These are phyloP conservation scores for Aphelinus atriplicis DNA, from an alignment of 1,140 invertebrate genomes.

Conservation along the genomic window DNA sequence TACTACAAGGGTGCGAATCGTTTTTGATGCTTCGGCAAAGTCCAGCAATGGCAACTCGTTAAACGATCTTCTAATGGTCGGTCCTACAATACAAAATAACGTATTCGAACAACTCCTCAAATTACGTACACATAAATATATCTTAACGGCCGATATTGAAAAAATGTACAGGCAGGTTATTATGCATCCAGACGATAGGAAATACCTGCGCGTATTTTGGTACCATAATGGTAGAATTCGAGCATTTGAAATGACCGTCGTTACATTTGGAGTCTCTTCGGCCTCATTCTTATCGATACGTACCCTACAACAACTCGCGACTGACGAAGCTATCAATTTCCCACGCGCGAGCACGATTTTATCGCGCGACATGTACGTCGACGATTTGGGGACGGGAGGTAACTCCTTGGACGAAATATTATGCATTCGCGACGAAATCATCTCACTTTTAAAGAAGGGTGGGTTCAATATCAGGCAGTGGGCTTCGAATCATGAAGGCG, in stretches of 20 bases:
- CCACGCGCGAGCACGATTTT: conserved; percentile 31
- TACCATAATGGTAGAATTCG: conserved; percentile 27
- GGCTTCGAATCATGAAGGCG: conserved; percentile 23
- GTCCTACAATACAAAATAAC: conserved; percentile 17
- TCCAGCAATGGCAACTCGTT: conserved; percentile 15
- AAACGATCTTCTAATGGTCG: conserved; percentile 22
- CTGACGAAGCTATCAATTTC: conserved; percentile 40
- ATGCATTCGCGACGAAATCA: conserved; percentile 22
- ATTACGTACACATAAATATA: conserved; percentile 32
- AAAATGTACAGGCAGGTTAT: conserved; percentile 57
- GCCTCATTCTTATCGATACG: conserved; percentile 49
- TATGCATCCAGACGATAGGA: conserved; percentile 43
- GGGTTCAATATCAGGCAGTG: conserved; percentile 33
- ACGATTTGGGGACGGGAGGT: conserved; percentile 19
- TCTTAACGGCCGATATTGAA: conserved; percentile 48
- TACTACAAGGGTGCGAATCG: conserved; percentile 33
- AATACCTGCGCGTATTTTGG: conserved; percentile 56
- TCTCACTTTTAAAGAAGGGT: conserved; percentile 9
- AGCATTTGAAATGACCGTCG: conserved; percentile 46
- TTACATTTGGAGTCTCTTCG: conserved; percentile 58
- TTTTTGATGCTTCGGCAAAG: background rate
- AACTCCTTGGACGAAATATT: background rate
- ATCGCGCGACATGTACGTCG: conserved; percentile 4
- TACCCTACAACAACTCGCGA: conserved; percentile 47
- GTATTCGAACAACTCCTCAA: conserved; percentile 22